Conservation (phyloP, 2,797 vertebrate species). For the Caiman crocodilus region DNA sequence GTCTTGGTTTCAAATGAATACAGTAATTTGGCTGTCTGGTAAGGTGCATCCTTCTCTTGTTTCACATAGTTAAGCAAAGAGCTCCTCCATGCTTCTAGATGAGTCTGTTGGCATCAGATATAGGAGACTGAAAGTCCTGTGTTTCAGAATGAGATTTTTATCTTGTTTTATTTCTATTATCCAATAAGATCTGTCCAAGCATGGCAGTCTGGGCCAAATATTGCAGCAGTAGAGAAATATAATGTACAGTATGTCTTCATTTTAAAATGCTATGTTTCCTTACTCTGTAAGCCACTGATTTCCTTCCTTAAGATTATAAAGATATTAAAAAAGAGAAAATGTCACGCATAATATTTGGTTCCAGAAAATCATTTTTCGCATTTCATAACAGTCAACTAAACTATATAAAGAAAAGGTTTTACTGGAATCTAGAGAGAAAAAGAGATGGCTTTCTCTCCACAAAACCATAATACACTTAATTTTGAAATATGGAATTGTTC, state of each 20-base stretch:
- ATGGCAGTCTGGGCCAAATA: background rate
- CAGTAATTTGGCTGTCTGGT: background rate
- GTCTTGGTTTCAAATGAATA: too few relatives aligned
- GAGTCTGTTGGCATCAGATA: background rate
- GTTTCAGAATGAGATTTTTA: background rate
- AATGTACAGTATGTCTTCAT: background rate
- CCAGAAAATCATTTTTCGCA: background rate
- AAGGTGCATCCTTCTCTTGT: background rate
- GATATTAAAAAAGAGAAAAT: background rate
- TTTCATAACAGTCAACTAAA: background rate
- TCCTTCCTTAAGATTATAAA: background rate
- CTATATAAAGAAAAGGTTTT: background rate
- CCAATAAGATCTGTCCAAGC: background rate
- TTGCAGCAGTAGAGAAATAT: too few relatives aligned
- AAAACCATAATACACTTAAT: background rate
- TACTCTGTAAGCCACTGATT: background rate
- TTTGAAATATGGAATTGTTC: background rate
- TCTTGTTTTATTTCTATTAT: background rate
- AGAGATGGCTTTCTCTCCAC: background rate
- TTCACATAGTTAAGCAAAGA: background rate
- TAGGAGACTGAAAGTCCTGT: background rate
- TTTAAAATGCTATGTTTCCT: background rate
- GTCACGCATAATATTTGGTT: background rate
- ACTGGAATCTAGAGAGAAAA: background rate
- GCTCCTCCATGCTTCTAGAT: background rate